Conservation (phyloP, 1,140 invertebrate genomes). For the Sesamia nonagrioides region DNA sequence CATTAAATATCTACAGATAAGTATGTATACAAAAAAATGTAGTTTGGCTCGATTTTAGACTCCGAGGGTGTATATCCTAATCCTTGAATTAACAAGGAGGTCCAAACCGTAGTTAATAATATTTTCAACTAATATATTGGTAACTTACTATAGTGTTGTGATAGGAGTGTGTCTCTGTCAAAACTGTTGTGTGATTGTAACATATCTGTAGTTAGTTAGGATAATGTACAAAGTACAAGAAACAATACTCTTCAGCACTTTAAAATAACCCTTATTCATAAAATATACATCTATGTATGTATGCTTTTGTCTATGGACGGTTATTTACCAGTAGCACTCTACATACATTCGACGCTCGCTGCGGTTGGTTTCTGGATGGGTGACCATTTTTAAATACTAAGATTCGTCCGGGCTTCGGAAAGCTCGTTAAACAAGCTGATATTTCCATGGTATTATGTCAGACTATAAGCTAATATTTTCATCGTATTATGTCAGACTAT, state of each 20-base stretch:
- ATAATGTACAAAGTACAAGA: conserved; percentile 15
- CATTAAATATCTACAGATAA: too few relatives aligned
- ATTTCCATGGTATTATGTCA: too few relatives aligned
- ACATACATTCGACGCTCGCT: not conserved
- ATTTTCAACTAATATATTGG: conserved; percentile 22
- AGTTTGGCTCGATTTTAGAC: too few relatives aligned
- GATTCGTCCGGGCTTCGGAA: too few relatives aligned
- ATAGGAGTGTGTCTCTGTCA: not conserved
- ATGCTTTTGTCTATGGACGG: too few relatives aligned
- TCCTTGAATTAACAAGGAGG: not conserved
- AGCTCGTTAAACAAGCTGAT: too few relatives aligned
- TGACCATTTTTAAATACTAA: too few relatives aligned
- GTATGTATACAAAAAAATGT: too few relatives aligned
- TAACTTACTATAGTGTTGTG: not conserved
- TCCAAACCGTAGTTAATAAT: conserved; percentile 31
- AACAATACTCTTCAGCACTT: conserved; percentile 12
- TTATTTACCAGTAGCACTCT: not conserved
- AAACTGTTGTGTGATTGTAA: conserved; percentile 20
- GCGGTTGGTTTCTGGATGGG: too few relatives aligned
- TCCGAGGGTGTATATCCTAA: too few relatives aligned
- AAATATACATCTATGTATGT: not conserved
- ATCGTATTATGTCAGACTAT: too few relatives aligned
- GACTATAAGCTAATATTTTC: too few relatives aligned
- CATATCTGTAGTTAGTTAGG: conserved; percentile 38
- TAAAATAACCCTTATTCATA: conserved; percentile 5